Conservation (phyloP, 2,797 vertebrate species). For the Anableps anableps region DNA sequence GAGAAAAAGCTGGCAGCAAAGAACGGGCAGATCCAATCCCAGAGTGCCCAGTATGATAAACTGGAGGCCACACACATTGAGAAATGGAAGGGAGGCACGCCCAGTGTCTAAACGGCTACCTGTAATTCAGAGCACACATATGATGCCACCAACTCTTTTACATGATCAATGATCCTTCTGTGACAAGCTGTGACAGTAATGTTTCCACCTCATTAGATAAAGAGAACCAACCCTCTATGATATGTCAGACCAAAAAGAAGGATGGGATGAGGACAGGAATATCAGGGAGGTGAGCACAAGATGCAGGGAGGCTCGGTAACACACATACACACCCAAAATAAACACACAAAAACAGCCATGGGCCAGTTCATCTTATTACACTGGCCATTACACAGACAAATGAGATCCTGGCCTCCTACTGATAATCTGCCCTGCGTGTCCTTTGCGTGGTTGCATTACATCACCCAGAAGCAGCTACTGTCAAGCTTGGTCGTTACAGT, state of each 20-base stretch:
- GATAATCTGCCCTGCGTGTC: constrained; percentile 64
- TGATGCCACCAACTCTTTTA: constrained; percentile 21
- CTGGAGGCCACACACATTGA: constrained; percentile 24
- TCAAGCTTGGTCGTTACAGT: constrained; percentile 45
- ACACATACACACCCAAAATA: constrained; percentile 51
- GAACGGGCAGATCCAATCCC: constrained; percentile 30
- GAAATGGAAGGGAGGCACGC: constrained; percentile 34
- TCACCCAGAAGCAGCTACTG: constrained; percentile 62
- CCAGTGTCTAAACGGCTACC: constrained; percentile 42
- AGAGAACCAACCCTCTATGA: constrained; percentile 40
- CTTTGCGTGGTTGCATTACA: constrained; percentile 63
- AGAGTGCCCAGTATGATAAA: constrained; percentile 15
- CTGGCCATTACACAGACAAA: constrained; percentile 76
- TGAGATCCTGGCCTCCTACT: constrained; percentile 72
- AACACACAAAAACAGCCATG: constrained; percentile 63
- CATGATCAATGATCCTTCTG: constrained; percentile 32
- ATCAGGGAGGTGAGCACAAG: constrained; percentile 39
- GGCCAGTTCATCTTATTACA: constrained; percentile 75
- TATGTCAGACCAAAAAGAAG: constrained; percentile 20
- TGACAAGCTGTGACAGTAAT: constrained; percentile 39
- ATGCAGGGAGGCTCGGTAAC: constrained; percentile 15
- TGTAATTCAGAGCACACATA: constrained; percentile 31
- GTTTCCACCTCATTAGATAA: constrained; percentile 44
- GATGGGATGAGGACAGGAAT: constrained; percentile 11
- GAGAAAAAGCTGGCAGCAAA: constrained; percentile 14